Percentiles rank a stretch among this genome's conserved stretches.
Evolutionary conservation across 2,888 invertebrate species (phyloP).

Genomic region (Antheraea yamamai): DNA sequence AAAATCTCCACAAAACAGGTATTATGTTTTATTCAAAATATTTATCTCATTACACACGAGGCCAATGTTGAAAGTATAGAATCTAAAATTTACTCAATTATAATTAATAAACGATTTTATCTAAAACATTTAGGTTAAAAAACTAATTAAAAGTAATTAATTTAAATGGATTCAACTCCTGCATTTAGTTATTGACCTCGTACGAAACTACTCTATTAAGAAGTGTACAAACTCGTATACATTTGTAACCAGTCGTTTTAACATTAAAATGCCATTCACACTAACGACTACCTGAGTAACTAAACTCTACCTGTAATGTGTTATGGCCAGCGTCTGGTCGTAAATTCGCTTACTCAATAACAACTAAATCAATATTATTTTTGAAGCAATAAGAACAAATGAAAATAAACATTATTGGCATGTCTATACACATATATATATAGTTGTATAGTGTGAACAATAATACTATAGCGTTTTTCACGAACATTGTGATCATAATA

Average conservation of each 20-base stretch:
- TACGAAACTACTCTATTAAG: slow-evolving; percentile 7
- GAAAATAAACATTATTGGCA: not conserved
- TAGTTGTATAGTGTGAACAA: too few species aligned
- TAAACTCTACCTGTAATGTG: not conserved
- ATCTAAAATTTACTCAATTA: not conserved
- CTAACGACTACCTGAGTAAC: slow-evolving; percentile 13
- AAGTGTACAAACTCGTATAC: slow-evolving; percentile 12
- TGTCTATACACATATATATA: not conserved
- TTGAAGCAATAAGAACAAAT: not conserved
- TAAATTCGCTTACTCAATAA: not conserved
- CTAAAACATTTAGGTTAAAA: not conserved
- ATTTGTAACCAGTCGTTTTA: slow-evolving; percentile 12
- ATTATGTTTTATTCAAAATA: not conserved
- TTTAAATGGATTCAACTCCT: not conserved
- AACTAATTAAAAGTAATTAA: slow-evolving; percentile 6
- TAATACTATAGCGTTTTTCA: too few species aligned
- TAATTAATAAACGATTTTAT: slow-evolving; percentile 2
- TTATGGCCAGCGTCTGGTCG: not conserved
- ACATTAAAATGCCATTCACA: slow-evolving; percentile 16
- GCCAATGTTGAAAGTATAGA: not conserved
- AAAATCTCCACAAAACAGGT: too few species aligned
- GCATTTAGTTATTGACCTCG: slow-evolving; percentile 17
- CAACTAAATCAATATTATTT: not conserved
- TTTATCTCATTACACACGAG: not conserved
- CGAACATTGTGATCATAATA: too few species aligned